Evolutionary conservation across 1,140 invertebrate species (phyloP), one percentile per base, ranked within the genome.

Genomic region (Octopus bimaculoides): DNA sequence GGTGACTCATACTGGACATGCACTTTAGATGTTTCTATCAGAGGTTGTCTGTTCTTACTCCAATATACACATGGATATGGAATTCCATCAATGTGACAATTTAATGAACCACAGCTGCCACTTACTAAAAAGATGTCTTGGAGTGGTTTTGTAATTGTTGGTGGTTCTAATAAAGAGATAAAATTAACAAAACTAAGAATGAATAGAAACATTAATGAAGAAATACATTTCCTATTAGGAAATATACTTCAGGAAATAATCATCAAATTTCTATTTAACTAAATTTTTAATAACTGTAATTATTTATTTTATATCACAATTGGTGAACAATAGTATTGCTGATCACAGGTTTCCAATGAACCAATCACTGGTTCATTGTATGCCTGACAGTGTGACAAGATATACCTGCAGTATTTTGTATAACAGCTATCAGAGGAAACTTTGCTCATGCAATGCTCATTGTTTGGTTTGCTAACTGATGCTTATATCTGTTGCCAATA

Each of bases 1-100:
- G 96, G 96, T 83, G 96, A 94, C 20, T 83, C 83, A 12, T 86
- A 83, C 8, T 80, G 78, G 56, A 86, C 83, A 54, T 83, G 82
- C 0, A 87, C 80, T 3, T 88, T 80, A 10, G 87, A 83, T 2
- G 87, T 87, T 54, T 88, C 86, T 8, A 86, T 76, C 9, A 90
- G 75, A 1, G 87, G 84, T 17, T 84, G 83, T 83, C 87, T 88
- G 78, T 89, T 89, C 71, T 98, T 98, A 90, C 95, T 98, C 96
- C 96, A 98, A 88, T 96, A 97, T n/a, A 99, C 93, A 82, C 97
- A 95, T 0, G 98, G 97, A 85, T 94, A 94, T 0, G 98, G 98
- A 79, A 96, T 93, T 12, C 97, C 98, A 53, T 93, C 94, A 71
- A 99, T 93, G 77, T 95, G 92, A 71, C 97, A 97, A 86, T 95